These are phyloP conservation scores for Caenorhabditis japonica DNA, from an alignment of 2,888 invertebrate species.

Conservation along the genomic window DNA sequence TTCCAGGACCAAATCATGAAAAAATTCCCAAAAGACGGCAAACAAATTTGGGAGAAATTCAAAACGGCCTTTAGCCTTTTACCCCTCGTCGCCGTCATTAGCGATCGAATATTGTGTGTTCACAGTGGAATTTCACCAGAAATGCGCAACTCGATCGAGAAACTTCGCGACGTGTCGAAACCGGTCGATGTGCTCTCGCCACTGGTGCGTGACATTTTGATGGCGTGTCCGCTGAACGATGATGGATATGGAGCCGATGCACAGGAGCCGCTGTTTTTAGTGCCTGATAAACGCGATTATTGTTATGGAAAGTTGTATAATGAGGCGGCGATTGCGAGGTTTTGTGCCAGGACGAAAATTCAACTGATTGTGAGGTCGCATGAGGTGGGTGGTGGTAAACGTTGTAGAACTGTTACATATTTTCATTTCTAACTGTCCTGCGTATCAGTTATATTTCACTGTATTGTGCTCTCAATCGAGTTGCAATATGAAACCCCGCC, in stretches of 20 bases:
- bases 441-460: no score
- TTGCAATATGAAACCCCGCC: no score
- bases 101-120: conserved; percentile 31
- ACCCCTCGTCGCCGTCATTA: conserved; percentile 23
- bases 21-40: neutral
- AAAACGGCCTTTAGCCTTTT: conserved; percentile 4
- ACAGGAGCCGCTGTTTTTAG: no score
- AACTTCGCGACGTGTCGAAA: neutral
- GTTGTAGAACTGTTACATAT: no score
- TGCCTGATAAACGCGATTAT: no score
- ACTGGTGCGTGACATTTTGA: neutral
- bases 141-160: neutral
- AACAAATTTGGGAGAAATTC: conserved; percentile 21
- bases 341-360: conserved; percentile 17
- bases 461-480: no score
- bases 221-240: no score
- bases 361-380: conserved; percentile 28
- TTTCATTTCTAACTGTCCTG: no score
- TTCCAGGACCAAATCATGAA: conserved; percentile 10
- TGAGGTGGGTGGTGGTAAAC: neutral
- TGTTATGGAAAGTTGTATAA: no score
- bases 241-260: no score
- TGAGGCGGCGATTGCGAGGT: conserved; percentile 19
- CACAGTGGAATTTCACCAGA: conserved; percentile 24
- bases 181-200: neutral